Base-by-base conservation (phyloP, 2,888 invertebrate species). In the Camptogramma bilineatum region DNA sequence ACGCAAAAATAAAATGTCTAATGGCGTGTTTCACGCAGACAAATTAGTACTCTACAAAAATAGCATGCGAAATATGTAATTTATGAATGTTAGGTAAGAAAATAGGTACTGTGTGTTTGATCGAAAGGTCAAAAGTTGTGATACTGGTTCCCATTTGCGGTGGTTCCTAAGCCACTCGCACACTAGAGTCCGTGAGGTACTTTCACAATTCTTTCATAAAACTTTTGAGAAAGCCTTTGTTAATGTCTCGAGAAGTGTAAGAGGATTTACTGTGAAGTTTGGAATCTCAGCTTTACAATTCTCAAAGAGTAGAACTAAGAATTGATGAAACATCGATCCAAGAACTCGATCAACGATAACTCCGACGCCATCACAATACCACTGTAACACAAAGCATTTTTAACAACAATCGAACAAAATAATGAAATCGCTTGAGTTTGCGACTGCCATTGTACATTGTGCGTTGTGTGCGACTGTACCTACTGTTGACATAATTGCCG, bases 361-460 rank as follows among this genome's bases (percentile, higher is more conserved):
- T 28, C 19, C 21, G 44, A 62, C 62, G 21, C 55, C 57, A 39
- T 16, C 48, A 58, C 50, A 31, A 63, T 56, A 46, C 18, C 31
- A 31, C 9, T 48, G 31, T 53, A 34, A 44, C 58, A 63, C 63
- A 63, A 63, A 58, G 53, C 63, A 54, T 63, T 63, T 61, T 50
- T 50, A 47, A 48, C 58, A 64, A 64, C 64, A 64, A 64, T 64
- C 59, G 64, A 59, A 59, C 50, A 24, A 59, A 63, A 64, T 62
- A 55, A 55, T 59, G 44, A 31, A 56, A 51, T 55, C 28, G 42
- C 19, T 51, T 34, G 65, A 50, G 44, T 42, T 44, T 44, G 62
- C 53, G 62, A 66, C 62, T 58, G 31, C 61, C 58, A 58, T 54
- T 63, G 63, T 58, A 54, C 19, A 67, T 66, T 62, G 52, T 62